Conservation (phyloP, 2,797 vertebrate genomes). For the Luscinia megarhynchos region DNA sequence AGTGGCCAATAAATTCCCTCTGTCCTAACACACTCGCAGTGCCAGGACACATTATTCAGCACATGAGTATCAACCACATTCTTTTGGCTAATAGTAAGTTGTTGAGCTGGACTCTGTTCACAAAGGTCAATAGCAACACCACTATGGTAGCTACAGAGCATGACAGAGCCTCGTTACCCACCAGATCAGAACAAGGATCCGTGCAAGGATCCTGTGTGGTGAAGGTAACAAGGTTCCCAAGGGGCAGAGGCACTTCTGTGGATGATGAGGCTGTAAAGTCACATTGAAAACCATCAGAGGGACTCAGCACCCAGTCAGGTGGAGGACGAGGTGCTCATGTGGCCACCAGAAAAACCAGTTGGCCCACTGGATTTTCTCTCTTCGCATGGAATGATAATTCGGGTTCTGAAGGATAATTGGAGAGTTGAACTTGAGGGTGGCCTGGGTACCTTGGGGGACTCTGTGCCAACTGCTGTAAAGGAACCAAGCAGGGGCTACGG, state of each 20-base stretch:
- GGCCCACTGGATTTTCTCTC: conserved; percentile 5
- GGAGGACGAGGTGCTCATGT: background rate
- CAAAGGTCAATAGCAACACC: conserved; percentile 18
- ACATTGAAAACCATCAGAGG: background rate
- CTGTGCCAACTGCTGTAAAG: background rate
- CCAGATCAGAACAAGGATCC: background rate
- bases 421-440: background rate
- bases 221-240: background rate
- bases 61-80: conserved; percentile 36
- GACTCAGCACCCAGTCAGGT: background rate
- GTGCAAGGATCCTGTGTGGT: accelerated
- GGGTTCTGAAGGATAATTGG: background rate
- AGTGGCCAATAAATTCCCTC: background rate
- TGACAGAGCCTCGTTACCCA: background rate
- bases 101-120: background rate
- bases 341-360: conserved; percentile 37
- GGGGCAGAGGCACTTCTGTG: background rate
- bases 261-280: background rate
- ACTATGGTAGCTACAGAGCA: background rate
- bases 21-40: background rate
- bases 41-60: conserved; percentile 31
- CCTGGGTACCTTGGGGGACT: background rate
- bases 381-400: background rate
- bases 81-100: background rate
- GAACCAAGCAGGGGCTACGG: accelerated